These are phyloP conservation scores for Lagorchestes hirsutus DNA, from an alignment of 2,797 vertebrate genomes.

Conservation along the genomic window DNA sequence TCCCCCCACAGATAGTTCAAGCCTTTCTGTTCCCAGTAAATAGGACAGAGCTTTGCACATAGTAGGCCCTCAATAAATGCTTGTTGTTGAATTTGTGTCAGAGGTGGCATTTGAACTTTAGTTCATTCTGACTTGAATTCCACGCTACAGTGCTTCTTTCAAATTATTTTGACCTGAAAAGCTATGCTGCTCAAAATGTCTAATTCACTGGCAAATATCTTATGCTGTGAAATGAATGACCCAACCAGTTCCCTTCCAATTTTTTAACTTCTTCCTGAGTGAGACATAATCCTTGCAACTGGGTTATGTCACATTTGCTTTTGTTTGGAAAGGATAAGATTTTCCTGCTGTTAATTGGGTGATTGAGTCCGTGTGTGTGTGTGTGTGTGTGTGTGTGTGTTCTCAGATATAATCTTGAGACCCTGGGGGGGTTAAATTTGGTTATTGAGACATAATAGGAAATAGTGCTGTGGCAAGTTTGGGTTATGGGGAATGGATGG, in stretches of 20 bases:
- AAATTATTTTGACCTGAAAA: conserved; percentile 58
- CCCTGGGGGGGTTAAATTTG: conserved; percentile 78
- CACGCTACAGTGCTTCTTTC: neutral
- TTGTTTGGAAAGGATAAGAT: conserved; percentile 85
- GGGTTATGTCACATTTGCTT: conserved; percentile 79
- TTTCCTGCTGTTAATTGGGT: conserved; percentile 83
- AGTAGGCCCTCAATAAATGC: neutral
- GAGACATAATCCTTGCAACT: conserved; percentile 76
- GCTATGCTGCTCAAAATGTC: conserved; percentile 74
- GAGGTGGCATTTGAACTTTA: neutral
- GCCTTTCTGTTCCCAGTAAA: neutral
- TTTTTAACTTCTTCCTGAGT: conserved; percentile 80
- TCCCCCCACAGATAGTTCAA: neutral
- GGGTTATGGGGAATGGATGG: conserved; percentile 79
- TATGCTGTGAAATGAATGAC: conserved; percentile 68
- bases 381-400: conserved; percentile 80
- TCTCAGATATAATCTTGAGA: conserved; percentile 84
- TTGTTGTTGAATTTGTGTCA: conserved; percentile 6
- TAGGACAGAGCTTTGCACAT: neutral
- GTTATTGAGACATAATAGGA: conserved; percentile 87
- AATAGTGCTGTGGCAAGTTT: conserved; percentile 82
- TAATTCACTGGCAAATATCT: conserved; percentile 75
- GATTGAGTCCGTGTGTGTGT: conserved; percentile 79
- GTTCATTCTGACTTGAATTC: neutral
- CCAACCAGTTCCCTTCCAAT: conserved; percentile 74